Evolutionary conservation across 2,113 vertebrate genomes (phyloP).

Genomic region (Zonotrichia leucophrys): DNA sequence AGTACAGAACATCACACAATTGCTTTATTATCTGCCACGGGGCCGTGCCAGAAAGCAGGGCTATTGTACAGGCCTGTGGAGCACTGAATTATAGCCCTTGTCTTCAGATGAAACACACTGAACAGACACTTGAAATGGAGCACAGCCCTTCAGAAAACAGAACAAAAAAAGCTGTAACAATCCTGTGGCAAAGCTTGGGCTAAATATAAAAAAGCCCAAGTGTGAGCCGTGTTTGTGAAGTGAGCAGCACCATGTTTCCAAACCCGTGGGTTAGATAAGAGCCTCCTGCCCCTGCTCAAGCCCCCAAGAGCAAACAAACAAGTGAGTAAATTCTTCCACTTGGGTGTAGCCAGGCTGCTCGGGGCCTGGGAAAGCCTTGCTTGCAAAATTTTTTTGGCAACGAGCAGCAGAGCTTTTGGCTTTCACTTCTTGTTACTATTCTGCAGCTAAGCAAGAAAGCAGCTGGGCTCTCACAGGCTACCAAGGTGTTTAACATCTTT

Average conservation of each 20-base stretch:
- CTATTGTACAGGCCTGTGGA: background rate
- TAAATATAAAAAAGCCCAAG: conserved; percentile 5
- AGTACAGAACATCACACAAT: background rate
- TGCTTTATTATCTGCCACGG: background rate
- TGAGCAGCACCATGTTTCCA: background rate
- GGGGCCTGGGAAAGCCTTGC: conserved; percentile 64
- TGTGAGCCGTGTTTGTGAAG: background rate
- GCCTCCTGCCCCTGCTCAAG: conserved; percentile 43
- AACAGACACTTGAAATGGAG: background rate
- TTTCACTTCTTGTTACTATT: conserved; percentile 37
- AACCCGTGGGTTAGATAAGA: conserved; percentile 70
- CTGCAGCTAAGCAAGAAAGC: conserved; percentile 10
- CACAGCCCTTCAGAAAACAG: background rate
- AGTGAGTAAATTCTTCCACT: conserved; percentile 64
- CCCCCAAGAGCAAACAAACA: conserved; percentile 56
- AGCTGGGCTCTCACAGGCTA: background rate
- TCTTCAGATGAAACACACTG: background rate
- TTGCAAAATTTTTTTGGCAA: conserved; percentile 62
- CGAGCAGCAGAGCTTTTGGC: conserved; percentile 25
- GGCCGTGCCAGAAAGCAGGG: background rate
- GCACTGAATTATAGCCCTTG: background rate
- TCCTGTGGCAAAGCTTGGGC: background rate
- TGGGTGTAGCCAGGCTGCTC: conserved; percentile 61
- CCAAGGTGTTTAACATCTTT: background rate
- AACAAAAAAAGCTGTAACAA: background rate